Evolutionary conservation across 1,140 invertebrate genomes (phyloP), one percentile per base, ranked within the genome.

Genomic region (Drosophila rhopaloa): DNA sequence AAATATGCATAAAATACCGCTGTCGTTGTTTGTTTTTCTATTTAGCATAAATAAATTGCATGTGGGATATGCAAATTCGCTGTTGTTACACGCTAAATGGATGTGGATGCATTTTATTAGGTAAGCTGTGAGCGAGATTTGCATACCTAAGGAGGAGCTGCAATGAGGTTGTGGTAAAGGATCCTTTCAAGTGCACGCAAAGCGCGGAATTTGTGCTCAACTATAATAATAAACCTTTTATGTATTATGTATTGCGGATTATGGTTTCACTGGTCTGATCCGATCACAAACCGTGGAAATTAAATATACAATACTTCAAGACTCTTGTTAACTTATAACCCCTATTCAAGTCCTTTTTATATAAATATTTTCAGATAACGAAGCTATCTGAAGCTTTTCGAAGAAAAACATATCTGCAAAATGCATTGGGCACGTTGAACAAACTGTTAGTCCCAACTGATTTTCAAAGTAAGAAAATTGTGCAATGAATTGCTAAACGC

Each of bases 91-190:
- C 54, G 56, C 59, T 76, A 50, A 70, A 80, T 58, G 38, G 47
- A 62, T 59, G 77, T 70, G 58, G 66, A 76, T 76, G 78, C 71
- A 80, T 81, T 81, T 58, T 56, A 81, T 81, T 76, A 72, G 78
- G 55, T 76, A 43, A 35, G 27, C 43, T n/a, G 50, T 37, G 37
- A 29, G 27, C 16, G 37, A 48, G 19, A 71, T 72, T 72, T 72
- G 68, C 68, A 72, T 72, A 71, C n/a, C 35, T 50, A 35, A 19
- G 65, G 27, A 38, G 55, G n/a, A 10, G 35, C 8, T 14, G 10
- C 38, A 65, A 14, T 16, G 40, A n/a, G 13, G 32, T 35, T 8
- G 19, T 27, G 57, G 43, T n/a, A 14, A 16, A 24, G 38, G 38
- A 35, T 29, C 11, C 19, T 14, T 16, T 38, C 5, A 35, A 24